phyloP scores from a whole-genome alignment of 2,797 vertebrate genomes.

The Pantherophis alleghaniensis region DNA sequence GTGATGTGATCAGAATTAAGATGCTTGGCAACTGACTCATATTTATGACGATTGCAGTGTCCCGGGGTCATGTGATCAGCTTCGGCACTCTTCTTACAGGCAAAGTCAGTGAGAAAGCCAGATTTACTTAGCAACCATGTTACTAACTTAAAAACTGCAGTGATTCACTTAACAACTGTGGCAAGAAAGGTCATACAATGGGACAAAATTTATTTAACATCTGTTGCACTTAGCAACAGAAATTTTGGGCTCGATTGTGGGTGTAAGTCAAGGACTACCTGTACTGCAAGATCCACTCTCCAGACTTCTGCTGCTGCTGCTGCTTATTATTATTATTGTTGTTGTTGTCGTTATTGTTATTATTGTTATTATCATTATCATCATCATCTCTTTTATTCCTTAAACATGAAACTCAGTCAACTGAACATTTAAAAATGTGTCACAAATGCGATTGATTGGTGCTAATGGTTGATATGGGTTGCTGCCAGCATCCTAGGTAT shows the following conservation, averaged over 20 bases:
- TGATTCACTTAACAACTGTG: not conserved
- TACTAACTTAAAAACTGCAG: not conserved
- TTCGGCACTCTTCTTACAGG: not conserved
- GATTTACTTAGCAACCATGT: not conserved
- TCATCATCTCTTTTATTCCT: no score
- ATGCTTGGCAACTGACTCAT: not conserved
- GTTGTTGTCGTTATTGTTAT: no score
- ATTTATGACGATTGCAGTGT: not conserved
- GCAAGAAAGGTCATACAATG: not conserved
- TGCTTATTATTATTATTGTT: no score
- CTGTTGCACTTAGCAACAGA: not conserved
- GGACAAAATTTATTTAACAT: not conserved
- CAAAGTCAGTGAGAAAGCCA: not conserved
- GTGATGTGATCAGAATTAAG: not conserved
- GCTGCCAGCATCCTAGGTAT: no score
- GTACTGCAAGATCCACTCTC: not conserved
- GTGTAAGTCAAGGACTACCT: not conserved
- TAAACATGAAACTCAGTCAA: no score
- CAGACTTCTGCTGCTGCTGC: not conserved
- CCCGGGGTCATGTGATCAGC: not conserved
- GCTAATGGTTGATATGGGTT: no score
- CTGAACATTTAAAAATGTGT: no score
- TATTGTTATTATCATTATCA: no score
- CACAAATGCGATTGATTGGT: no score
- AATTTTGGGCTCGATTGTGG: not conserved